These are phyloP conservation scores for Cydia fagiglandana DNA, from an alignment of 1,140 invertebrate genomes.

Conservation along the genomic window DNA sequence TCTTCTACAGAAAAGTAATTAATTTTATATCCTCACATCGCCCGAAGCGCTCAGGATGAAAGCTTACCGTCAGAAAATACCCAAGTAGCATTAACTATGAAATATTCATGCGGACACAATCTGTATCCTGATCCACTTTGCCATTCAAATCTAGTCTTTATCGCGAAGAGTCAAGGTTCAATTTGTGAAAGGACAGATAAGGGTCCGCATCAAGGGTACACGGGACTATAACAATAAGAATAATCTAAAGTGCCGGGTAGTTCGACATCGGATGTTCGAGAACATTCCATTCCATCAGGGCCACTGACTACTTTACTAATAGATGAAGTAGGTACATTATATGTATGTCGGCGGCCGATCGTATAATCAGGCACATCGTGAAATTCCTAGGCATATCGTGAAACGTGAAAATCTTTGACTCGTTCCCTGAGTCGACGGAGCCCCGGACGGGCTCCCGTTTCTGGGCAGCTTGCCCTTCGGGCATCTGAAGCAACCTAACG, in stretches of 20 bases:
- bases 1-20: background rate
- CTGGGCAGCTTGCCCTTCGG: too few relatives aligned
- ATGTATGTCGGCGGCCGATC: too few relatives aligned
- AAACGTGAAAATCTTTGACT: too few relatives aligned
- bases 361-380: too few relatives aligned
- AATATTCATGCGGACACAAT: conserved; percentile 59
- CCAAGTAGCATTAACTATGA: conserved; percentile 50
- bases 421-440: too few relatives aligned
- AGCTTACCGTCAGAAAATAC: background rate
- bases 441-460: too few relatives aligned
- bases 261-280: conserved; percentile 43
- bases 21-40: background rate
- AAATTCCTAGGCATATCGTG: too few relatives aligned
- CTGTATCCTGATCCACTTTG: conserved; percentile 40
- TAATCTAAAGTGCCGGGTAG: conserved; percentile 54
- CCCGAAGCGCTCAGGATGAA: background rate
- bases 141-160: conserved; percentile 9
- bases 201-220: conserved; percentile 41
- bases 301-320: background rate
- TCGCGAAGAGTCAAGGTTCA: conserved; percentile 37
- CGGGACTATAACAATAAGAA: conserved; percentile 54
- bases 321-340: too few relatives aligned
- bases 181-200: conserved; percentile 44
- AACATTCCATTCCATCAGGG: background rate
- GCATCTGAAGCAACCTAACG: too few relatives aligned